Percentiles rank a stretch among this genome's conserved stretches.
Conservation (phyloP, 2,797 vertebrate species). For the Notolepis coatsorum region DNA sequence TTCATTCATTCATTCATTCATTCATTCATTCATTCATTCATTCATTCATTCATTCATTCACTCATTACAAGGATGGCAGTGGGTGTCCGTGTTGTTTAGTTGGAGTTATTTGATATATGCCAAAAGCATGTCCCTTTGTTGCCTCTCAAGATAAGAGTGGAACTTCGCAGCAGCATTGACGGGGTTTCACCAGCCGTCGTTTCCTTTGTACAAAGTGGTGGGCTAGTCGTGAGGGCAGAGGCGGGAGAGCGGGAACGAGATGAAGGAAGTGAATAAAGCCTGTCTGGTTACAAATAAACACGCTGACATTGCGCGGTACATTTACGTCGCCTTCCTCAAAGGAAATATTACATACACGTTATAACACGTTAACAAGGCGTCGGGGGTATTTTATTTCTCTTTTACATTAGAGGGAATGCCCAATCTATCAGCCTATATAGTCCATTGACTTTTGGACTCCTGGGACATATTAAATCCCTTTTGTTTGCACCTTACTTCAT, state of each 20-base stretch:
- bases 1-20: background rate
- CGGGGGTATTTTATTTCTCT: no score
- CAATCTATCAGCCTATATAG: background rate
- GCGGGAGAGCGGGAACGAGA: no score
- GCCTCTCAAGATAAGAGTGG: background rate
- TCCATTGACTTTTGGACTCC: background rate
- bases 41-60: no score
- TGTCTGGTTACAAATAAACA: background rate
- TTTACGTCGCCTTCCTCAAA: no score
- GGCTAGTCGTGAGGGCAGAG: background rate
- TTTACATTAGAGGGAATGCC: background rate
- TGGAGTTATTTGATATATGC: constrained; percentile 25
- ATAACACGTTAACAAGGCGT: no score
- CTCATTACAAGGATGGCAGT: constrained; percentile 16
- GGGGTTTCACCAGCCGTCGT: background rate
- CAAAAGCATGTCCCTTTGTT: constrained; percentile 8
- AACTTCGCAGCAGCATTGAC: background rate
- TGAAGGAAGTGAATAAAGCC: background rate
- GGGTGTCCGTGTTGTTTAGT: constrained; percentile 21
- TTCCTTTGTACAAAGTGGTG: background rate
- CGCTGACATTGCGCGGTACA: no score
- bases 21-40: no score
- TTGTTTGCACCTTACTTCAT: constrained; percentile 1
- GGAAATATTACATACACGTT: no score
- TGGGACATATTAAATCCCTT: constrained; percentile 8